Conservation (phyloP, 2,113 vertebrate genomes). For the Pseudopipra pipra region DNA sequence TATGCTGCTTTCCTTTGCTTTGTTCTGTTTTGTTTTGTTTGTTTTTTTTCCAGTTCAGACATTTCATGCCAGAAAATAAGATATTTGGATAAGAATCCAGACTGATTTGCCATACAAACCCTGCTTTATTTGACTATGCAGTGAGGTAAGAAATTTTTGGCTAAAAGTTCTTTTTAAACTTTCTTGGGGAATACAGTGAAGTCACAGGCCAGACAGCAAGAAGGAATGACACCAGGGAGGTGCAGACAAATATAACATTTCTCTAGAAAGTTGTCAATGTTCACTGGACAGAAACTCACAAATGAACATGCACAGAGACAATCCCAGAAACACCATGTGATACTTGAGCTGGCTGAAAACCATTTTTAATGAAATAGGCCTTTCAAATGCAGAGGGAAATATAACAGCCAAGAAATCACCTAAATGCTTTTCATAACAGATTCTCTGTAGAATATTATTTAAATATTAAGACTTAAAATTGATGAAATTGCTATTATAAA, state of each 20-base stretch:
- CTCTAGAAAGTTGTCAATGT: neutral
- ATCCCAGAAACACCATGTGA: neutral
- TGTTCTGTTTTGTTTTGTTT: neutral
- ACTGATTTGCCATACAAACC: neutral
- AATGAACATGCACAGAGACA: neutral
- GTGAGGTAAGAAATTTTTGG: neutral
- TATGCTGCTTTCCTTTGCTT: neutral
- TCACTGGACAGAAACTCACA: neutral
- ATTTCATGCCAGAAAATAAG: neutral
- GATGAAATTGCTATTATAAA: conserved; percentile 31
- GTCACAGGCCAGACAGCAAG: neutral
- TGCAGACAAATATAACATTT: neutral
- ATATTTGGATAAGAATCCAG: neutral
- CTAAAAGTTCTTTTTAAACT: neutral
- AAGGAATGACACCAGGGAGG: neutral
- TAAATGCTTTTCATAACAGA: neutral
- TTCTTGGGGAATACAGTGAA: neutral
- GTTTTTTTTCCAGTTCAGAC: neutral
- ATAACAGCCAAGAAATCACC: neutral
- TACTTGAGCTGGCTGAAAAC: neutral
- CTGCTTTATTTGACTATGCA: neutral
- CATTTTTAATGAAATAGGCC: neutral
- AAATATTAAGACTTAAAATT: conserved; percentile 22
- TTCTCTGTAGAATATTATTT: neutral
- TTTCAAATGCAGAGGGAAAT: neutral